Evolutionary conservation across 2,888 invertebrate species (phyloP), one percentile per base, ranked within the genome.

Genomic region (Chrysomela aeneicollis): DNA sequence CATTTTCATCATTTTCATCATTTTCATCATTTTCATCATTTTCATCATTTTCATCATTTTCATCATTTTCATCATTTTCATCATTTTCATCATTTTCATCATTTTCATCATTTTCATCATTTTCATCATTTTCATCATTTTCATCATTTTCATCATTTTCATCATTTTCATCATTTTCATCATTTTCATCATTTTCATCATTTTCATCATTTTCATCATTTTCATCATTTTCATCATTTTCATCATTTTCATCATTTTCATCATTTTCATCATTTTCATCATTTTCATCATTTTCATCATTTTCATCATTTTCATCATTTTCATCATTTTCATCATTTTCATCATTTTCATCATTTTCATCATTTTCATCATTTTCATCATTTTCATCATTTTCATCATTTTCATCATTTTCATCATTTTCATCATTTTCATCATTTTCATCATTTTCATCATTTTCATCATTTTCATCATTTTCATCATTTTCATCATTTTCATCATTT

Each of bases 221-320:
- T 37, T 21, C 26, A 6, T 21, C 15, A 15, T 10, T 15, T 26
- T 32, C 18, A n/a, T 37, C 26, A 30, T 15, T 35, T n/a, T 55
- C 10, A 8, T 53, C 51, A 42, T 15, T 9, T 35, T 60, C 12
- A 21, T 53, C 53, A 52, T 53, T 52, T 47, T 61, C 53, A 17
- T 1, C 17, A 8, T 19, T 21, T 17, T 61, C 21, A 21, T 54
- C 6, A 17, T 49, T 59, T 17, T 57, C 21, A n/a, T 26, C 26
- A 26, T 26, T 26, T 26, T 26, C 50, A 60, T 22, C 50, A 59
- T 51, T 37, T 37, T 21, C 26, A 6, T 21, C 15, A 15, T 10
- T 15, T 26, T 32, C 18, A n/a, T 37, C 26, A 30, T 15, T 35
- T n/a, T 55, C 10, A 8, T 53, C 51, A 42, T 15, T 9, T 35